A percentile compares a stretch with the other conserved stretches of the same genome.
These are phyloP conservation scores for Leptopilina myrica DNA, from an alignment of 2,888 invertebrate species.

Conservation along the genomic window DNA sequence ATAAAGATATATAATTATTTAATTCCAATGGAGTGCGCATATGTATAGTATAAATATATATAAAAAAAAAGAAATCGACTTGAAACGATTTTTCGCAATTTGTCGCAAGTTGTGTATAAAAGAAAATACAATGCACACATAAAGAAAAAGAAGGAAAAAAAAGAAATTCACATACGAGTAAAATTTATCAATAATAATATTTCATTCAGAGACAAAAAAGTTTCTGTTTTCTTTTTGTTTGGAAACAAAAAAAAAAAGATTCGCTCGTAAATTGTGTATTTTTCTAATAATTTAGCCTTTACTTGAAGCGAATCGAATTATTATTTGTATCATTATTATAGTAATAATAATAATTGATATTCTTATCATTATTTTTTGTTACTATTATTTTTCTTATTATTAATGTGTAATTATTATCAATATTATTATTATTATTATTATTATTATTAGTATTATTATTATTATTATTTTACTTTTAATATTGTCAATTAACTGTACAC, in stretches of 20 bases:
- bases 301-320: conserved; percentile 54
- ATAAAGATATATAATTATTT: conserved; percentile 21
- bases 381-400: too few relatives aligned
- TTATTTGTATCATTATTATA: too few relatives aligned
- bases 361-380: too few relatives aligned
- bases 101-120: conserved; percentile 40
- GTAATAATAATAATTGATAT: too few relatives aligned
- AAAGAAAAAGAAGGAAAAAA: conserved; percentile 35
- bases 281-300: conserved; percentile 73
- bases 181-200: conserved; percentile 30
- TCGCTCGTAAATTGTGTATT: conserved; percentile 70
- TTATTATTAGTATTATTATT: conserved; percentile 57
- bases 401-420: too few relatives aligned
- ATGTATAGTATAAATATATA: too few relatives aligned
- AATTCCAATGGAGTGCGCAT: background rate
- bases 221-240: conserved; percentile 43
- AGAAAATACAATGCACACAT: conserved; percentile 37
- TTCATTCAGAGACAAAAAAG: conserved; percentile 36
- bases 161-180: conserved; percentile 32
- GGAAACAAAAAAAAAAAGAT: conserved; percentile 38
- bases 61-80: conserved; percentile 21
- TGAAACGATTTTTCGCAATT: conserved; percentile 32
- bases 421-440: conserved; percentile 54
- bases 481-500: conserved; percentile 51
- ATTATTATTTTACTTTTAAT: conserved; percentile 57